Conservation (phyloP, 92 coral and sea anemone species). For the Phymanthus crucifer region DNA sequence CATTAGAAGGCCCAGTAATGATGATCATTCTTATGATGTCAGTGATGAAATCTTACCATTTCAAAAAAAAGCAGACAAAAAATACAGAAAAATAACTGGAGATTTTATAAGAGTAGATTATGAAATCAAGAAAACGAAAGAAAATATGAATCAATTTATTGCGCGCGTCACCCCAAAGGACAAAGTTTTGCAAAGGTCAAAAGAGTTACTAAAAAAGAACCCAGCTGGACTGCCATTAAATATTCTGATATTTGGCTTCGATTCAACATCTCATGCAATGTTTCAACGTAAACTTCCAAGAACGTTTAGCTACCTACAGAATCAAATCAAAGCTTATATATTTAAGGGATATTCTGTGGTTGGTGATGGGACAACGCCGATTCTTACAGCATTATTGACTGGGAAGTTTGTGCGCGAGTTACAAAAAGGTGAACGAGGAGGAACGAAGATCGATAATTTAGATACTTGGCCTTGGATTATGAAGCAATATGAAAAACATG, state of each 20-base stretch:
- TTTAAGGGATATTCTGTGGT: conserved; percentile 73
- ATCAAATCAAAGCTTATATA: conserved; percentile 55
- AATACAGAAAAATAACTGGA: conserved; percentile 22
- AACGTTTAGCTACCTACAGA: conserved; percentile 49
- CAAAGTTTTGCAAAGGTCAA: conserved; percentile 27
- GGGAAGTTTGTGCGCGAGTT: conserved; percentile 63
- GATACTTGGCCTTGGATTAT: conserved; percentile 76
- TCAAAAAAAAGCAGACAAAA: conserved; percentile 29
- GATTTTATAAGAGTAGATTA: conserved; percentile 68
- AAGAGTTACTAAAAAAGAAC: not conserved
- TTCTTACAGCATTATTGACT: conserved; percentile 64
- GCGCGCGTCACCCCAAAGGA: conserved; percentile 54
- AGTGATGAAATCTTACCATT: conserved; percentile 54
- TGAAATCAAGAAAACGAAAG: conserved; percentile 15
- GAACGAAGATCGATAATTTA: conserved; percentile 22
- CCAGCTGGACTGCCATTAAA: conserved; percentile 56
- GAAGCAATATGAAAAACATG: conserved; percentile 58
- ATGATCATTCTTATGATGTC: conserved; percentile 52
- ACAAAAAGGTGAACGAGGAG: conserved; percentile 4
- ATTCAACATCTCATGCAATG: conserved; percentile 77
- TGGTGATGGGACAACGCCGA: conserved; percentile 83
- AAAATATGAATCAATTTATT: conserved; percentile 47
- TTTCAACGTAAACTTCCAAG: conserved; percentile 65
- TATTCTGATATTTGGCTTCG: conserved; percentile 72
- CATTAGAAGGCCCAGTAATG: conserved; percentile 52